phyloP scores from a whole-genome alignment of 1,140 invertebrate genomes.

The Oncopeltus fasciatus region DNA sequence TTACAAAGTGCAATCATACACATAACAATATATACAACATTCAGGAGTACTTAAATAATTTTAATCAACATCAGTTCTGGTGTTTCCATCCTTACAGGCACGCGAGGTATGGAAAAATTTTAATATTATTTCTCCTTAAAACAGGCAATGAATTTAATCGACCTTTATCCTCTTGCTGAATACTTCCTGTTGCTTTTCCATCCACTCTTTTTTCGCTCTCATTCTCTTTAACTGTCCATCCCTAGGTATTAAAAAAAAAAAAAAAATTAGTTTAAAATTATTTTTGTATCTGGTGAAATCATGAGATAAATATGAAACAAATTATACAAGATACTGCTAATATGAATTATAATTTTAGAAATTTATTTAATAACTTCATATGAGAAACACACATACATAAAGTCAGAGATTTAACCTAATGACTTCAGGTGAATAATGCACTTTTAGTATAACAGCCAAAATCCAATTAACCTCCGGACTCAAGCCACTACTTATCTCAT shows the following conservation, averaged over 20 bases:
- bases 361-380: neutral
- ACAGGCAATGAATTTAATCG: conserved; percentile 37
- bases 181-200: conserved; percentile 80
- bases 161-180: conserved; percentile 77
- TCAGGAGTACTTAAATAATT: neutral
- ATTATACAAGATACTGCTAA: too few relatives aligned
- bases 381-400: neutral
- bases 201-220: conserved; percentile 86
- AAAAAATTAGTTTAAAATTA: neutral
- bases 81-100: neutral
- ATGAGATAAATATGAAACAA: neutral
- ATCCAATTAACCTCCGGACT: too few relatives aligned
- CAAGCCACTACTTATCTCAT: too few relatives aligned
- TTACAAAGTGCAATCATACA: conserved; percentile 1
- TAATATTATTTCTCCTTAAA: neutral
- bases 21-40: neutral
- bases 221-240: conserved; percentile 86
- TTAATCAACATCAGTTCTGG: neutral
- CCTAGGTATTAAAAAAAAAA: conserved; percentile 39
- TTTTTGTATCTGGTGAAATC: neutral
- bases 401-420: neutral
- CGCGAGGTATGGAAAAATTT: neutral
- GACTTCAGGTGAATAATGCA: neutral
- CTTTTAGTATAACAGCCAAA: too few relatives aligned
- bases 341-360: neutral